phyloP scores from a whole-genome alignment of 2,888 invertebrate genomes.

The Ichneumoninae sp. region DNA sequence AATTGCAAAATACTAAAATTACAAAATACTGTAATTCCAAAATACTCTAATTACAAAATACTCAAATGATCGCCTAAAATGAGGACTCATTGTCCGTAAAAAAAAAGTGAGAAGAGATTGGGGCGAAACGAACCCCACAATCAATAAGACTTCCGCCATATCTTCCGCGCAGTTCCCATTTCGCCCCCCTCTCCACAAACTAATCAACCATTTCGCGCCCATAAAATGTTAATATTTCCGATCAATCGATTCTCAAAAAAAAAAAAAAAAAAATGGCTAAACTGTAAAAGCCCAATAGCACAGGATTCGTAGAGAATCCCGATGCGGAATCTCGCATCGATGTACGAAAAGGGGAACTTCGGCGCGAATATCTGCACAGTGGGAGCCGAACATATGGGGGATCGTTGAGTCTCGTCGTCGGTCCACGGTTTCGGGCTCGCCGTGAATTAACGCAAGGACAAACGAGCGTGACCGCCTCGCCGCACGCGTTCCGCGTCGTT shows the following conservation, averaged over 20 bases:
- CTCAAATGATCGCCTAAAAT: no score
- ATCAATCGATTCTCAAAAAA: neutral
- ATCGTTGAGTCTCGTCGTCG: constrained; percentile 26
- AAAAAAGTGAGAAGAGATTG: no score
- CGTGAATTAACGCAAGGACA: constrained; percentile 81
- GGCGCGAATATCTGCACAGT: constrained; percentile 50
- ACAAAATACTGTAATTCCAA: no score
- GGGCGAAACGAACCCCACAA: no score
- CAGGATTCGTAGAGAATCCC: neutral
- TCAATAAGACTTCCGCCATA: no score
- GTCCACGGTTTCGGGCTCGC: constrained; percentile 49
- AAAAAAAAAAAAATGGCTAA: neutral
- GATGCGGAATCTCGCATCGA: neutral
- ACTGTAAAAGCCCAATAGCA: neutral
- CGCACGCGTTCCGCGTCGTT: constrained; percentile 70
- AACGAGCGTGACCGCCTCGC: constrained; percentile 82
- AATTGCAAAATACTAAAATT: no score
- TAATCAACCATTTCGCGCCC: neutral
- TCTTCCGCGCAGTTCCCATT: neutral
- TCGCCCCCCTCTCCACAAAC: neutral
- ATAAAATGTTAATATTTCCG: neutral
- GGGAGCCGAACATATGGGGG: constrained; percentile 62
- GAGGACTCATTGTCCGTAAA: no score
- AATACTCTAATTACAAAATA: no score
- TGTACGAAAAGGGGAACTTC: constrained; percentile 34